A percentile compares a stretch with the other conserved stretches of the same genome.
Evolutionary conservation across 2,113 vertebrate genomes (phyloP).

Genomic region (Seriola rivoliana): DNA sequence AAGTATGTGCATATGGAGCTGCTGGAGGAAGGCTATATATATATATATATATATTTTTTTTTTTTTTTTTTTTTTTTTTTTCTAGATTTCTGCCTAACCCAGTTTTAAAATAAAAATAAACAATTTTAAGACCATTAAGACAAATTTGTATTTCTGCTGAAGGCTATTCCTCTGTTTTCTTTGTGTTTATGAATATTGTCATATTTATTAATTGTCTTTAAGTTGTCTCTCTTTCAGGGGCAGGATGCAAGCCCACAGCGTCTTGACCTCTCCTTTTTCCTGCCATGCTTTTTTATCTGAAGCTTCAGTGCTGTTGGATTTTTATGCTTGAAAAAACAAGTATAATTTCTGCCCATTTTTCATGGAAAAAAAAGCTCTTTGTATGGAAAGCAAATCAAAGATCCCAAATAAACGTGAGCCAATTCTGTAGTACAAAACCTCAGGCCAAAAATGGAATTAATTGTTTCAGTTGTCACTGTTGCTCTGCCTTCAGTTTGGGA

Average conservation of each 20-base stretch:
- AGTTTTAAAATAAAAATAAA: too few relatives aligned
- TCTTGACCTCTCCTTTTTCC: neutral
- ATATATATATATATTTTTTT: too few relatives aligned
- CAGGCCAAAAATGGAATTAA: neutral
- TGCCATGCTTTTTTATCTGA: neutral
- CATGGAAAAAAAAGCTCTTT: neutral
- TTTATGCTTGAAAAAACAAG: neutral
- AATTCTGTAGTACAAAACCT: neutral
- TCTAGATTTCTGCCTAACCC: too few relatives aligned
- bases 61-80: too few relatives aligned
- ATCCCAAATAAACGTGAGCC: neutral
- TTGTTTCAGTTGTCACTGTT: neutral
- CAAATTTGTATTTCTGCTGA: too few relatives aligned
- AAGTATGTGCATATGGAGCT: too few relatives aligned
- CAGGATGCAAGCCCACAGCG: neutral
- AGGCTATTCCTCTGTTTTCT: too few relatives aligned
- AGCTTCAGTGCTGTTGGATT: neutral
- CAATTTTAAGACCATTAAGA: too few relatives aligned
- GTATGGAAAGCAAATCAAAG: neutral
- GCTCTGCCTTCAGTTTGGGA: constrained; percentile 13
- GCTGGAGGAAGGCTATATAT: too few relatives aligned
- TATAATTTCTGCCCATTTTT: neutral
- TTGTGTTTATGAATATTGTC: neutral
- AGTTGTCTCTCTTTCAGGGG: neutral
- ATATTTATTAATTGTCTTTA: neutral